Percentiles rank a stretch among this genome's conserved stretches.
These are phyloP conservation scores for Trachelus troglodyta DNA, from an alignment of 2,888 invertebrate genomes.

Conservation along the genomic window DNA sequence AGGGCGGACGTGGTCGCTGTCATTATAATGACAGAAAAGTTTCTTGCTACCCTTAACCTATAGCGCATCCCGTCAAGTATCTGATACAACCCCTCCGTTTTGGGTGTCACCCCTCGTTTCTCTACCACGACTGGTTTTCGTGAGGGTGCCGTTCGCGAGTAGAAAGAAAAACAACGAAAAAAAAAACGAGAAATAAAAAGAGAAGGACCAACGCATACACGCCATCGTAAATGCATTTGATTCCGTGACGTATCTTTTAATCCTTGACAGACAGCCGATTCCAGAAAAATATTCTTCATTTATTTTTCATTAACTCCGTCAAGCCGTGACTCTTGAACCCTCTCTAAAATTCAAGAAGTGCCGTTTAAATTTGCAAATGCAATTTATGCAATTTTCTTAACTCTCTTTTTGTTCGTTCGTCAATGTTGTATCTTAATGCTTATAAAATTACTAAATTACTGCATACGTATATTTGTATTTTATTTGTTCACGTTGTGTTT, in stretches of 20 bases:
- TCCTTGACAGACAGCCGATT: conserved; percentile 6
- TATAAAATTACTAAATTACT: neutral
- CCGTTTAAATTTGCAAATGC: neutral
- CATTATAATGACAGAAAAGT: neutral
- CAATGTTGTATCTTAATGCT: neutral
- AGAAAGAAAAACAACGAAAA: conserved; percentile 7
- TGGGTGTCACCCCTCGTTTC: neutral
- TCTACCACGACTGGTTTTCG: conserved; percentile 4
- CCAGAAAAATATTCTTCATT: conserved; percentile 7
- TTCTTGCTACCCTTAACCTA: neutral
- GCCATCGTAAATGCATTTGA: conserved; percentile 9
- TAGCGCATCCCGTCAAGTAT: neutral
- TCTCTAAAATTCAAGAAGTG: neutral
- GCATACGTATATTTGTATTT: neutral
- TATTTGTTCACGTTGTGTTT: neutral
- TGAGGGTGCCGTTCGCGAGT: conserved; percentile 5
- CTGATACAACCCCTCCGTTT: neutral
- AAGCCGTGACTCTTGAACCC: neutral
- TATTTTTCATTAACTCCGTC: neutral
- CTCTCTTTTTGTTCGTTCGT: neutral
- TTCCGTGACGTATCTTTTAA: conserved; percentile 8
- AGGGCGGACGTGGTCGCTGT: neutral
- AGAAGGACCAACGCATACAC: neutral
- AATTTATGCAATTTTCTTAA: neutral
- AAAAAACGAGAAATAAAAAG: neutral